Evolutionary conservation across 2,113 vertebrate genomes (phyloP).

Genomic region (Numenius arquata): DNA sequence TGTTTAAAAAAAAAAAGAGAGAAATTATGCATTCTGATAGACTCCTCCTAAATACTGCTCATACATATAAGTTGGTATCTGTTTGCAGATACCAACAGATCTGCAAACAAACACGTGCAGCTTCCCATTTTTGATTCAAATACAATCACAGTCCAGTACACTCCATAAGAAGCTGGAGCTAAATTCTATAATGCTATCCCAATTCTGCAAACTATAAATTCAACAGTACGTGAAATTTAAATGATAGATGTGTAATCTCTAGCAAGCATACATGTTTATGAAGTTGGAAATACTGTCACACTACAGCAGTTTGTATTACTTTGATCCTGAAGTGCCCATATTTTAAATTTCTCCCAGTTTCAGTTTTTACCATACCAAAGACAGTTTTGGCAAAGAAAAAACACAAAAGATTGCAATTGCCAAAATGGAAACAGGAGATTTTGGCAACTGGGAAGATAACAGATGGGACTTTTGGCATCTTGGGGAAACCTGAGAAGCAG

Average conservation of each 20-base stretch:
- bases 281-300: neutral
- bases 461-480: slow-evolving; percentile 50
- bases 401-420: neutral
- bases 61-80: neutral
- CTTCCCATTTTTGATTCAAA: neutral
- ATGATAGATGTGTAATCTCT: neutral
- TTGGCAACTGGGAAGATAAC: slow-evolving; percentile 17
- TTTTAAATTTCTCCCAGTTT: neutral
- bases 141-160: neutral
- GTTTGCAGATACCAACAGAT: neutral
- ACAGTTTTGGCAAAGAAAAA: neutral
- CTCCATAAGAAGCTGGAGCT: neutral
- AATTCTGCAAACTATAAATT: neutral
- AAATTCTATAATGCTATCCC: neutral
- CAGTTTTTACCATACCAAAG: neutral
- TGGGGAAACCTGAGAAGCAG: neutral
- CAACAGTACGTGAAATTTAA: neutral
- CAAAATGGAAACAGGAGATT: neutral
- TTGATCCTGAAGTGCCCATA: neutral
- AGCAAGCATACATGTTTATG: neutral
- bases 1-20: slow-evolving; percentile 55
- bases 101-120: neutral
- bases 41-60: neutral
- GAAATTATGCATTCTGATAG: neutral
- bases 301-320: neutral